Evolutionary conservation across 2,113 vertebrate species (phyloP).

Genomic region (Pao palembangensis): DNA sequence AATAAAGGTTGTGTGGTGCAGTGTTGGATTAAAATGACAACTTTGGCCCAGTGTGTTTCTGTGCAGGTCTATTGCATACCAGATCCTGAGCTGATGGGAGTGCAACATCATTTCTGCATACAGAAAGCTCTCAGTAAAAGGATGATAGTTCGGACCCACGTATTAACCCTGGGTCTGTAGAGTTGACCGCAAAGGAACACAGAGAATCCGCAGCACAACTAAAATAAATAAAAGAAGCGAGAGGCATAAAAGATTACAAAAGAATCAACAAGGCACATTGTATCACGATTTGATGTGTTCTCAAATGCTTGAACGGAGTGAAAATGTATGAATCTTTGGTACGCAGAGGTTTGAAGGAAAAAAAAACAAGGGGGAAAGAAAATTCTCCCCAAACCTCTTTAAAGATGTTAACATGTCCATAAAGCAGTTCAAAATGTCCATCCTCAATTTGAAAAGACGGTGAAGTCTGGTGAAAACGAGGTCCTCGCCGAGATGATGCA

Average conservation of each 20-base stretch:
- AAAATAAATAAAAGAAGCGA: neutral
- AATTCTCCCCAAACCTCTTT: neutral
- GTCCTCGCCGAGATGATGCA: slow-evolving; percentile 13
- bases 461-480: neutral
- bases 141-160: slow-evolving; percentile 4
- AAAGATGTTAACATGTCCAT: slow-evolving; percentile 8
- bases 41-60: slow-evolving; percentile 8
- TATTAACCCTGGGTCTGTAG: slow-evolving; percentile 27
- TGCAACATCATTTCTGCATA: neutral
- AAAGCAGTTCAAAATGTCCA: neutral
- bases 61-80: slow-evolving; percentile 12
- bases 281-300: slow-evolving; percentile 18
- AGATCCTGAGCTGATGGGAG: neutral
- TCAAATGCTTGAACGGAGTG: slow-evolving; percentile 27
- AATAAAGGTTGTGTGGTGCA: neutral
- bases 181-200: slow-evolving; percentile 15
- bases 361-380: slow-evolving; percentile 44
- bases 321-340: slow-evolving; percentile 59
- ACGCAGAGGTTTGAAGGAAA: slow-evolving; percentile 25
- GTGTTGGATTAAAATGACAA: neutral
- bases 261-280: slow-evolving; percentile 65
- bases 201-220: slow-evolving; percentile 7
- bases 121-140: neutral
- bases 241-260: slow-evolving; percentile 18
- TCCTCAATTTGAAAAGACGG: neutral